phyloP scores from a whole-genome alignment of 2,113 vertebrate species.

The Mastomys coucha region DNA sequence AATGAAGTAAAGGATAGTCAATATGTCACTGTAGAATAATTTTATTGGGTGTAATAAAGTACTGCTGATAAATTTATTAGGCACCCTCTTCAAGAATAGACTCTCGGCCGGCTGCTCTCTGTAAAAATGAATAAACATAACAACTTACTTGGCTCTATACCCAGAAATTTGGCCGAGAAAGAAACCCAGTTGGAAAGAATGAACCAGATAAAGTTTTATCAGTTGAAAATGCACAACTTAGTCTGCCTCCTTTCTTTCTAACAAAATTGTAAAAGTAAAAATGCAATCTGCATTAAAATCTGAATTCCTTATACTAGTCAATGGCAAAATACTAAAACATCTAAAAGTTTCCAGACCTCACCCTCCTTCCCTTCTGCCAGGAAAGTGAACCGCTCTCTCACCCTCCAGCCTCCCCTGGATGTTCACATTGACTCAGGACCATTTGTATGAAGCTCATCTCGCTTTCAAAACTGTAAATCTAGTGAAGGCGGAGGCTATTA shows the following conservation, averaged over 20 bases:
- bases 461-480: constrained; percentile 7
- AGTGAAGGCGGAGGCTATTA: not conserved
- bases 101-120: constrained; percentile 58
- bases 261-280: constrained; percentile 65
- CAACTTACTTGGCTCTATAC: constrained; percentile 62
- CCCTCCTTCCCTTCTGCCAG: constrained; percentile 56
- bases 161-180: constrained; percentile 70
- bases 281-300: constrained; percentile 64
- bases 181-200: constrained; percentile 63
- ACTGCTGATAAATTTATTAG: constrained; percentile 71
- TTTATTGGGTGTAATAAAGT: constrained; percentile 59
- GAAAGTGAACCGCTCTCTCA: constrained; percentile 21
- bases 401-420: not conserved
- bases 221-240: constrained; percentile 64
- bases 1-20: constrained; percentile 62
- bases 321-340: constrained; percentile 58
- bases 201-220: constrained; percentile 73
- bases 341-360: constrained; percentile 69
- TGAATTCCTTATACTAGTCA: constrained; percentile 50
- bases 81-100: constrained; percentile 65
- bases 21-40: constrained; percentile 52
- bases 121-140: constrained; percentile 77
- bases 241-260: constrained; percentile 56
- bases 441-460: not conserved
- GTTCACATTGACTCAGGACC: not conserved